phyloP scores from a whole-genome alignment of 2,888 invertebrate species.

The Troides aeacus region DNA sequence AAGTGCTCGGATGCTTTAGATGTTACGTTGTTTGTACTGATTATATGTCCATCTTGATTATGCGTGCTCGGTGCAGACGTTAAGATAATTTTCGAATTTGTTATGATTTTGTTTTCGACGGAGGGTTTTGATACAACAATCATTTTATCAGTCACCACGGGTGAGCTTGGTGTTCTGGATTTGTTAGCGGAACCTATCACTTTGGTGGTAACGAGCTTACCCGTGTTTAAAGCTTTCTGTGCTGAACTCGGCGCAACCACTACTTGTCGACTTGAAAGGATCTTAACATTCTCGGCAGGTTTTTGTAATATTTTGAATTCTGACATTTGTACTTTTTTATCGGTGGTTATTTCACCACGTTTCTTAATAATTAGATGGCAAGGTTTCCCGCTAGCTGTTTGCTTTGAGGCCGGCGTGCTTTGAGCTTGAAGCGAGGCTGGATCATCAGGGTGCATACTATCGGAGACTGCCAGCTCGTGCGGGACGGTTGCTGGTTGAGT shows the following conservation, averaged over 20 bases:
- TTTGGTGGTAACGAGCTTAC: constrained; percentile 70
- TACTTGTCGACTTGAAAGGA: constrained; percentile 68
- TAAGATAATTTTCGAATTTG: constrained; percentile 64
- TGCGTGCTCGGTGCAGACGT: constrained; percentile 55
- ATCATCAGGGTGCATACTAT: constrained; percentile 58
- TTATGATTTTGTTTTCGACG: constrained; percentile 51
- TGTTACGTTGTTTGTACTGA: constrained; percentile 54
- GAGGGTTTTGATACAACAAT: constrained; percentile 71
- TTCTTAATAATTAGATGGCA: constrained; percentile 70
- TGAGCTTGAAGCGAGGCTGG: constrained; percentile 55
- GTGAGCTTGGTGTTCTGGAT: constrained; percentile 42
- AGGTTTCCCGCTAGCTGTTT: constrained; percentile 55
- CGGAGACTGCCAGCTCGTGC: constrained; percentile 58
- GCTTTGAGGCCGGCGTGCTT: constrained; percentile 52
- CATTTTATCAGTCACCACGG: constrained; percentile 63
- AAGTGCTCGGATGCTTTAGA: constrained; percentile 59
- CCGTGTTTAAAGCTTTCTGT: constrained; percentile 60
- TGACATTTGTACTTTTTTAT: constrained; percentile 65
- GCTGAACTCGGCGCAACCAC: constrained; percentile 60
- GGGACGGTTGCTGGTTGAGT: constrained; percentile 64
- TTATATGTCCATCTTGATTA: constrained; percentile 47
- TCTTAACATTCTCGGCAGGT: constrained; percentile 62
- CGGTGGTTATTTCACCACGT: constrained; percentile 51
- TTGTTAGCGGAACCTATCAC: constrained; percentile 66
- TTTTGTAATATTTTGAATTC: constrained; percentile 72